Evolutionary conservation across 2,888 invertebrate genomes (phyloP), one percentile per base, ranked within the genome.

Genomic region (Rutpela maculata): DNA sequence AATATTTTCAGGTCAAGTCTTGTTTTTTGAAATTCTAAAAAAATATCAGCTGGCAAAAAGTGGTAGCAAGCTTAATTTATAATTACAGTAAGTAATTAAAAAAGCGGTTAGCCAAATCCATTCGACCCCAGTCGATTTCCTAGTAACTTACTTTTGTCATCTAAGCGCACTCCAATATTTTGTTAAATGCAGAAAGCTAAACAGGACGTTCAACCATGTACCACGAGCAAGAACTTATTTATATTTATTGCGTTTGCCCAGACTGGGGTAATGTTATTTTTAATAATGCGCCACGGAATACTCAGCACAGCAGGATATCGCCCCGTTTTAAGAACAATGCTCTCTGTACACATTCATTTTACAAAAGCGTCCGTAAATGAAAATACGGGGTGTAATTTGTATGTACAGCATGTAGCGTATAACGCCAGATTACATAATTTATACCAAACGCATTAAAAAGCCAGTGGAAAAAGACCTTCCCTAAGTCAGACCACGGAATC

Each of bases 361-460:
- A n/a, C 57, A 15, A 56, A 35, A 63, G 62, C 35, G 15, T n/a
- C 35, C 11, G 35, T 18, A 35, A 69, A 69, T 35, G 69, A 57
- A 68, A 11, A 26, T 56, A 38, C 35, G 59, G n/a, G 22, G 4
- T 22, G 35, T 69, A 57, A 69, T 69, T 69, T 59, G 69, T 69
- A 57, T 69, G 69, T 59, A 57, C 18, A n/a, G 17, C 59, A 31
- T 69, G 59, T 55, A 26, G 59, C 12, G 57, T 17, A 59, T 35
- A 35, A 26, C 11, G 18, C 69, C 15, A 18, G 59, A 59, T 69
- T 69, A 68, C 56, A 67, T 67, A 67, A 69, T 69, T 69, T 69
- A 56, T 69, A 57, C 1, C 11, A 18, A 59, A 26, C 12, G 35
- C 57, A 18, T 59, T 57, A 35, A 59, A 69, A 35, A 69, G 19